Evolutionary conservation across 2,113 vertebrate genomes (phyloP), one percentile per base, ranked within the genome.

Genomic region (Gobio gobio): DNA sequence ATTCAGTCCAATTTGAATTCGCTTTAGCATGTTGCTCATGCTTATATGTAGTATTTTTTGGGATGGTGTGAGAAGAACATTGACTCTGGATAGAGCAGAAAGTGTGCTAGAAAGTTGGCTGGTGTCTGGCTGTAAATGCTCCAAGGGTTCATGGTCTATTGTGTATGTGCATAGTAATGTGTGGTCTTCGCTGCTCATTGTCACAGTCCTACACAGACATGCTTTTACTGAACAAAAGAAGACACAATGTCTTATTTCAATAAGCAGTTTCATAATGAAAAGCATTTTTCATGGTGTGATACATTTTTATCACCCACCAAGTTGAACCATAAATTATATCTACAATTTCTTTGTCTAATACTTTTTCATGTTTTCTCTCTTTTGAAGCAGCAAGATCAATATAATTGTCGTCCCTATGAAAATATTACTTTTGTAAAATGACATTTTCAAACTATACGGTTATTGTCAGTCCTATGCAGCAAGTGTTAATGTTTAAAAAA

Each of bases 191-290:
- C 89, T 86, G 89, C 89, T 84, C 83, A 49, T 43, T 64, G 14
- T 72, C 59, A 88, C 83, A 76, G 81, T 68, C 86, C 90, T 88
- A 40, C 88, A 94, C 91, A 93, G 91, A 92, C 90, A 92, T 83
- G 89, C 90, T 90, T 93, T 92, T 89, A 92, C 87, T 90, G 89
- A 91, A 92, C 89, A 93, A 72, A 87, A 47, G 87, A 92, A 90
- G 89, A 56, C 84, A 56, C 84, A 84, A 49, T 86, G 83, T 87
- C 87, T 91, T 77, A 22, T 90, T 91, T 66, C 45, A 90, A 93
- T 91, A 89, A 89, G 7, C 13, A 26, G 36, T 47, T 36, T 91
- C 49, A 87, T 86, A 83, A 77, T 72, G 78, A 87, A 77, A 90
- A 89, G 81, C 89, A 88, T 59, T 87, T 89, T 63, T 87, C 88